Base-by-base conservation (phyloP, 2,113 vertebrate species). In the Nipponia nippon region DNA sequence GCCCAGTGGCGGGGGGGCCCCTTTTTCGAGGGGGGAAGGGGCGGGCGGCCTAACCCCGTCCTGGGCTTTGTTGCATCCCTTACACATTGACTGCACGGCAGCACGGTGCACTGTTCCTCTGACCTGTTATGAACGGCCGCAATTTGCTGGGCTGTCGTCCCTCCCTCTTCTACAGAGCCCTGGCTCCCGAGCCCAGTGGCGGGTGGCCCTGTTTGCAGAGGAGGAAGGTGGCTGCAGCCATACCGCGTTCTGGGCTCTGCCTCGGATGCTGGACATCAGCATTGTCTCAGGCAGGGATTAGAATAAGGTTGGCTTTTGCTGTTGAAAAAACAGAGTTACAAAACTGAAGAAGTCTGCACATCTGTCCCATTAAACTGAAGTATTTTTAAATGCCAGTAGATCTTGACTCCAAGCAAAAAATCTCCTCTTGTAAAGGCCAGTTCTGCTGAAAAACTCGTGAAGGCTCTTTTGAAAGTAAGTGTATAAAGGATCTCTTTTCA, bases 201-300 rank as follows among this genome's bases (percentile, higher is more conserved):
- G 49, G 61, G 9, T 32, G 52, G 27, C 27, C 13, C 7, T 18
- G 16, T 38, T 14, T n/a, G 22, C 36, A 11, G 49, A 8, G 40
- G 29, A 13, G 26, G 10, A 3, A 3, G 6, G 65, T 13, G 46
- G 50, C 44, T 73, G 72, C 34, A 14, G 32, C 53, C 63, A 56
- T 29, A 18, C 19, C 1, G 0, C 0, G 1, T 6, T 17, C 52
- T 11, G 56, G 55, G 38, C 63, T 93, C 66, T 85, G 70, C 30
- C 40, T 55, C 2, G 0, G 36, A 2, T 7, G 46, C 53, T 49
- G 44, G 63, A 9, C 27, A 21, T 10, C 56, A 59, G 56, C 16
- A 2, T 26, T 58, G 73, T 8, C 34, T 52, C 27, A 32, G 50
- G 69, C 77, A 89, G 34, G 29, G 38, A 14, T 3, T 49, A 34